Conservation (phyloP, 2,113 vertebrate species). For the Pseudopipra pipra region DNA sequence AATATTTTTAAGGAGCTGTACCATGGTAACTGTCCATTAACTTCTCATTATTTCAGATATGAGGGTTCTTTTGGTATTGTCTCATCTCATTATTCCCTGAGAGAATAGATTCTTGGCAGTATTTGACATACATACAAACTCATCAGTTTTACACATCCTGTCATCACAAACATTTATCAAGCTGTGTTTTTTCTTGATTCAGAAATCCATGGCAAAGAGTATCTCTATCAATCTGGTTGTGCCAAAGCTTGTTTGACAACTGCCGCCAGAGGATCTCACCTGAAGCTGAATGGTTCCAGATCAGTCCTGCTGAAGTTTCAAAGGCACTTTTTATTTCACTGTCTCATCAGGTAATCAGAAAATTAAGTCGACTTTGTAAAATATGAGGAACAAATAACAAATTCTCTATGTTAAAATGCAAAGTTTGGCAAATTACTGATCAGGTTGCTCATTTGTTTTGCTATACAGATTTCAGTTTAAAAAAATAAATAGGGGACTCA, state of each 20-base stretch:
- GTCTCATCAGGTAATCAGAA: neutral
- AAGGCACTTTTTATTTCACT: neutral
- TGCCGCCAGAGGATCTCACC: neutral
- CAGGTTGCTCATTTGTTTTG: neutral
- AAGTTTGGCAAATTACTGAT: neutral
- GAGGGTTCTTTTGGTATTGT: neutral
- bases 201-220: neutral
- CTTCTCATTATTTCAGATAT: constrained; percentile 16
- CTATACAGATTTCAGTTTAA: neutral
- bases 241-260: neutral
- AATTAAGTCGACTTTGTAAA: neutral
- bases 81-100: neutral
- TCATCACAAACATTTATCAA: neutral
- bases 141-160: neutral
- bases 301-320: neutral
- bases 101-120: neutral
- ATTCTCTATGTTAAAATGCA: neutral
- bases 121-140: neutral
- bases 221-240: neutral
- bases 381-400: neutral
- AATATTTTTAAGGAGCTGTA: neutral
- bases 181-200: neutral
- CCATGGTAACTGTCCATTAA: neutral
- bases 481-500: fast-evolving
- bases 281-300: neutral